These are phyloP conservation scores for Blera fallax DNA, from an alignment of 2,888 invertebrate species.

Conservation along the genomic window DNA sequence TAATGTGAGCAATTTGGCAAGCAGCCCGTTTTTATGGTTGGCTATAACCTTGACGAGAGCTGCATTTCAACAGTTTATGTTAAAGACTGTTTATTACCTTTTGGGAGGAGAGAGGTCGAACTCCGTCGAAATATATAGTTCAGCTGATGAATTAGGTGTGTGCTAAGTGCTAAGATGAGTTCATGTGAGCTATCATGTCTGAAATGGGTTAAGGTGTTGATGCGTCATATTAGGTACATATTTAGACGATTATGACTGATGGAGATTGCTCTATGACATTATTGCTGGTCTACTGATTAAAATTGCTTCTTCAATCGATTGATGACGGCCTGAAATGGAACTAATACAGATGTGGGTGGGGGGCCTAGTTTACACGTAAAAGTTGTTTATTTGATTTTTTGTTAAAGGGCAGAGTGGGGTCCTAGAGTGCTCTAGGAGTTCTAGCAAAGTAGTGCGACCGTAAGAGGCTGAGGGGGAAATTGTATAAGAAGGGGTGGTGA, in stretches of 20 bases:
- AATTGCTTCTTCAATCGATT: background rate
- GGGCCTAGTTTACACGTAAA: no score
- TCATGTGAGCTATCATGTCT: conserved; percentile 29
- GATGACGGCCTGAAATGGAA: no score
- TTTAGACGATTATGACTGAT: background rate
- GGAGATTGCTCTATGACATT: background rate
- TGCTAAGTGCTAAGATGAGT: conserved; percentile 15
- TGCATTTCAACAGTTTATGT: conserved; percentile 64
- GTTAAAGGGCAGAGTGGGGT: no score
- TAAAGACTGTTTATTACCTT: conserved; percentile 48
- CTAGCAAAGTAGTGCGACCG: no score
- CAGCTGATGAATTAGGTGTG: conserved; percentile 40
- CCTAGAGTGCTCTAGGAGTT: no score
- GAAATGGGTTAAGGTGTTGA: conserved; percentile 37
- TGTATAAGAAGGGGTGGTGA: no score
- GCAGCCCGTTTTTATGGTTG: conserved; percentile 58
- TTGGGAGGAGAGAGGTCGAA: conserved; percentile 45
- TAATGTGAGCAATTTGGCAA: conserved; percentile 71
- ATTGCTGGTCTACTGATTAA: background rate
- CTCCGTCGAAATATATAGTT: conserved; percentile 23
- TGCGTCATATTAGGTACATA: background rate
- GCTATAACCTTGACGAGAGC: conserved; percentile 66
- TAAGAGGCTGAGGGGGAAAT: no score
- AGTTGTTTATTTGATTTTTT: no score
- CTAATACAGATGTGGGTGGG: no score